Evolutionary conservation across 1,140 invertebrate genomes (phyloP).

Genomic region (Phymorhynchus buccinoides): DNA sequence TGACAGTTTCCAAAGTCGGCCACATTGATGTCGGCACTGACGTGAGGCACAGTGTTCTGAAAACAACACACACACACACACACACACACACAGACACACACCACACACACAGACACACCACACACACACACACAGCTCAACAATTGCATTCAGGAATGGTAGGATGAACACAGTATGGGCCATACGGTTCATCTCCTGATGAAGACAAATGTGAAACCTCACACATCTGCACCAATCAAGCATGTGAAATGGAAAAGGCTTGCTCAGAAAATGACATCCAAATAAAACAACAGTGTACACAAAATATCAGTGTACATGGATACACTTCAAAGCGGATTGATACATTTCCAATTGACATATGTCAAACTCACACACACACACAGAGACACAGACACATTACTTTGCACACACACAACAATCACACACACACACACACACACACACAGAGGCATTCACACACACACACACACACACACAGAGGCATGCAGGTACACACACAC

Average conservation of each 20-base stretch:
- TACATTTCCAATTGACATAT: no score
- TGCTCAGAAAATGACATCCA: no score
- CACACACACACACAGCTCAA: not conserved
- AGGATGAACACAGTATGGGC: no score
- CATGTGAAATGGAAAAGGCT: no score
- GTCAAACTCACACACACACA: not conserved
- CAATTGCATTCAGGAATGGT: no score
- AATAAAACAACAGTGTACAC: no score
- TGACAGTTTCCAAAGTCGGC: conserved; percentile 71
- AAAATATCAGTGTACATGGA: no score
- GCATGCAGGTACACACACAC: not conserved
- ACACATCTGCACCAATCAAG: no score
- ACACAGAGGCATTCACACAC: not conserved
- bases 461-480: not conserved
- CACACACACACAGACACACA: not conserved
- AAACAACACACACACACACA: not conserved
- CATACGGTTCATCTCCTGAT: no score
- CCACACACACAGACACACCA: not conserved
- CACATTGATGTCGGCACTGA: conserved; percentile 64
- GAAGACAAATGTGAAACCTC: no score
- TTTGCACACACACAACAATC: not conserved
- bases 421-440: not conserved
- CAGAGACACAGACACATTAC: not conserved
- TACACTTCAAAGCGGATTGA: no score
- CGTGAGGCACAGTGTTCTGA: conserved; percentile 67